Conservation (phyloP, 2,888 invertebrate species). For the Drosophila falleni region DNA sequence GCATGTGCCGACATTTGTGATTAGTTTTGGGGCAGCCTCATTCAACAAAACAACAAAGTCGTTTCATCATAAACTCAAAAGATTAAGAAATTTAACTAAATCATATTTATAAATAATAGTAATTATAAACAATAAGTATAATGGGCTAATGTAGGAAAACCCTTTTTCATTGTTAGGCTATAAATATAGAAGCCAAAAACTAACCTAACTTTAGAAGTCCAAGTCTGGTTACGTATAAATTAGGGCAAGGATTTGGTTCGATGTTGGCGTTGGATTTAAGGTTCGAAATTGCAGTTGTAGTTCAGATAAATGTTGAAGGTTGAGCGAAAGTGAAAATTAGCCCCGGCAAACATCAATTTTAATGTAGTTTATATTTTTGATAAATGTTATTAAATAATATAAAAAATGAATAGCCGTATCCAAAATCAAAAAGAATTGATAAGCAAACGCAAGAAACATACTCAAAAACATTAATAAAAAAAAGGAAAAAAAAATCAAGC, state of each 20-base stretch:
- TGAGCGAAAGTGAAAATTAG: slow-evolving; percentile 26
- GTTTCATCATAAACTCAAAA: slow-evolving; percentile 42
- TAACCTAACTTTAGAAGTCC: slow-evolving; percentile 52
- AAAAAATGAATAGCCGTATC: slow-evolving; percentile 17
- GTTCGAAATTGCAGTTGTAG: slow-evolving; percentile 33
- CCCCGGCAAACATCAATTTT: slow-evolving; percentile 63
- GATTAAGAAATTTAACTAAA: slow-evolving; percentile 11
- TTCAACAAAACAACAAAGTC: slow-evolving; percentile 25
- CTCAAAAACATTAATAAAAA: slow-evolving; percentile 14
- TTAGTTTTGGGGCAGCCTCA: slow-evolving; percentile 60
- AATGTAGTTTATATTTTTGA: slow-evolving; percentile 84
- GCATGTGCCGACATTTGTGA: slow-evolving; percentile 70
- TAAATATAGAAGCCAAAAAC: slow-evolving; percentile 61
- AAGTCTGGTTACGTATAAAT: slow-evolving; percentile 39
- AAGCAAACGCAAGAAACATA: slow-evolving; percentile 40
- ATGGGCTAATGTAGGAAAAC: slow-evolving; percentile 40
- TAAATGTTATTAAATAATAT: slow-evolving; percentile 81
- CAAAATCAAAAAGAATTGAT: slow-evolving; percentile 48
- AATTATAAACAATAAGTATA: slow-evolving; percentile 16
- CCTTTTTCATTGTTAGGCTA: slow-evolving; percentile 76
- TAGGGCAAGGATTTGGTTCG: slow-evolving; percentile 49
- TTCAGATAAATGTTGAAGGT: slow-evolving; percentile 29
- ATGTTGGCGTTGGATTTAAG: slow-evolving; percentile 4
- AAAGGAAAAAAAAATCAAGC: slow-evolving; percentile 17
- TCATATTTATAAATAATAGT: slow-evolving; percentile 33